Evolutionary conservation across 2,888 invertebrate genomes (phyloP).

Genomic region (Parelbella ahira): DNA sequence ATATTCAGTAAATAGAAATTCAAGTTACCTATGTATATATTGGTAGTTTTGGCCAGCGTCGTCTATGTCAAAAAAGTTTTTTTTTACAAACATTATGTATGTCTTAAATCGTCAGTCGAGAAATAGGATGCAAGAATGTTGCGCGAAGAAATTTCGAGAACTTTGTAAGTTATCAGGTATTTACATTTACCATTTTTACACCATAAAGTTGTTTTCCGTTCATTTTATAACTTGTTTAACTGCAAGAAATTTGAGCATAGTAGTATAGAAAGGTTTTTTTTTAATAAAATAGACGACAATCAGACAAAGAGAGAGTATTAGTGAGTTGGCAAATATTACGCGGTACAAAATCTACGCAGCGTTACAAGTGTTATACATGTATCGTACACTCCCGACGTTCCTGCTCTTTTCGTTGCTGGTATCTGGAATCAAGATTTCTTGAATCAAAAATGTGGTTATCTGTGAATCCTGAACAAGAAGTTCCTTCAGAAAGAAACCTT

Average conservation of each 20-base stretch:
- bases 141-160: constrained; percentile 1
- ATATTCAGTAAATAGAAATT: constrained; percentile 11
- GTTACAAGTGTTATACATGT: constrained; percentile 80
- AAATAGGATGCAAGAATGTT: constrained; percentile 9
- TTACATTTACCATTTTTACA: too few species aligned
- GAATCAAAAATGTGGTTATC: too few species aligned
- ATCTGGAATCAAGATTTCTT: constrained; percentile 78
- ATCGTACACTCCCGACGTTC: constrained; percentile 88
- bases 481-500: too few species aligned
- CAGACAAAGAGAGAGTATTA: constrained; percentile 14
- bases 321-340: constrained; percentile 9
- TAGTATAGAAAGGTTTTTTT: constrained; percentile 12
- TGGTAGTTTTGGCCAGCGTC: constrained; percentile 16
- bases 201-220: too few species aligned
- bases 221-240: constrained; percentile 1
- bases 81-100: constrained; percentile 7
- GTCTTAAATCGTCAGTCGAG: constrained; percentile 16
- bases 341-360: constrained; percentile 35
- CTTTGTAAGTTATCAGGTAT: too few species aligned
- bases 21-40: too few species aligned
- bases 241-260: constrained; percentile 22
- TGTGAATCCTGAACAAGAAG: too few species aligned
- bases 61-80: constrained; percentile 6
- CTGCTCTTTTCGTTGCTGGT: constrained; percentile 86
- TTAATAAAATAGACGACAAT: too few species aligned